Evolutionary conservation across 2,113 vertebrate genomes (phyloP).

Genomic region (Perca schrenkii): DNA sequence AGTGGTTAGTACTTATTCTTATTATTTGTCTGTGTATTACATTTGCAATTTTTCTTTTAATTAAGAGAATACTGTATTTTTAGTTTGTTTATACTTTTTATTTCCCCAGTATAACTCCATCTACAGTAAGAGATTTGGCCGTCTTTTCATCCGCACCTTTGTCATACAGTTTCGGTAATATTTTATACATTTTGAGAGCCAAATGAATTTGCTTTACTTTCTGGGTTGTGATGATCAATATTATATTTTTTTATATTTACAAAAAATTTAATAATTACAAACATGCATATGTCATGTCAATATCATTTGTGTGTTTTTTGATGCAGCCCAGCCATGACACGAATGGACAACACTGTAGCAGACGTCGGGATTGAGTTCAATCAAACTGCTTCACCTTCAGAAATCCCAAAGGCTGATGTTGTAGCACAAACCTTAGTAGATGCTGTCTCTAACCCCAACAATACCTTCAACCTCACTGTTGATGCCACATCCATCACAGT

Average conservation of each 20-base stretch:
- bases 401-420: not conserved
- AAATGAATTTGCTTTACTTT: too few species aligned
- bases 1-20: constrained; percentile 18
- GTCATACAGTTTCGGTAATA: constrained; percentile 3
- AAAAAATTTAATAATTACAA: not conserved
- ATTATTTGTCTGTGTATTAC: too few species aligned
- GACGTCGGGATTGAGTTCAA: constrained; percentile 40
- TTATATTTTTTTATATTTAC: not conserved
- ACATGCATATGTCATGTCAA: not conserved
- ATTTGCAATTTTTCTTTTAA: not conserved
- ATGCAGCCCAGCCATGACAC: not conserved
- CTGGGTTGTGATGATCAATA: not conserved
- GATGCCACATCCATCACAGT: not conserved
- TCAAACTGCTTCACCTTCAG: accelerated
- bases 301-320: not conserved
- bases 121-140: not conserved
- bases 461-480: constrained; percentile 9
- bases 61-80: not conserved
- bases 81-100: not conserved
- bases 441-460: constrained; percentile 12
- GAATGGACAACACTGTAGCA: not conserved
- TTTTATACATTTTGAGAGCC: not conserved
- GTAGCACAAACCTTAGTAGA: not conserved
- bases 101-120: too few species aligned
- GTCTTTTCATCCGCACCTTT: not conserved